Conservation (phyloP, 2,113 vertebrate species). For the Forbesichthys papilliferus region DNA sequence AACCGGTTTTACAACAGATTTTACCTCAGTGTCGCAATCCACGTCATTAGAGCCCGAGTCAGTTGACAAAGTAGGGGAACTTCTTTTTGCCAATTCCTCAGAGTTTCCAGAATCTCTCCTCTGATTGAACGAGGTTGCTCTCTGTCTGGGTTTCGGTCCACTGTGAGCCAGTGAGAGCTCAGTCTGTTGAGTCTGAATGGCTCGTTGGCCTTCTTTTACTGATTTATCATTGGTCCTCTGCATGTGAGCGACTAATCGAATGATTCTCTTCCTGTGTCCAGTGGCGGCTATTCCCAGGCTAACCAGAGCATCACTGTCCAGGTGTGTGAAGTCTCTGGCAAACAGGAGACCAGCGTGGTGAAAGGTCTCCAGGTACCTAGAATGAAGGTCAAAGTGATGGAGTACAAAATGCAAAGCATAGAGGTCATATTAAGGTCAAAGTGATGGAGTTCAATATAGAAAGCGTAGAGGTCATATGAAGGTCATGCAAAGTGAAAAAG, state of each 20-base stretch:
- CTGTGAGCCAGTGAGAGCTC: constrained; percentile 51
- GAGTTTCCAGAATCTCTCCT: constrained; percentile 12
- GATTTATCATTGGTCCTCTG: constrained; percentile 35
- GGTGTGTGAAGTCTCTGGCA: constrained; percentile 76
- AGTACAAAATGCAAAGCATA: not conserved
- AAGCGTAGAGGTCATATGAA: too few species aligned
- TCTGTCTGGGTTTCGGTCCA: constrained; percentile 51
- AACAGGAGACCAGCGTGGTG: constrained; percentile 79
- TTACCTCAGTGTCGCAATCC: not conserved
- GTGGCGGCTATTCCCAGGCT: constrained; percentile 88
- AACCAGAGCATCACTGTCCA: constrained; percentile 81
- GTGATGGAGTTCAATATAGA: too few species aligned
- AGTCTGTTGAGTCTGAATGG: constrained; percentile 33
- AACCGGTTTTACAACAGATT: constrained; percentile 74
- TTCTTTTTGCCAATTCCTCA: constrained; percentile 57
- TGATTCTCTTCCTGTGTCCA: constrained; percentile 93
- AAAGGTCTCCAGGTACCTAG: constrained; percentile 84
- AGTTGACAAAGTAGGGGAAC: constrained; percentile 46
- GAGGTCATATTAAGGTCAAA: too few species aligned
- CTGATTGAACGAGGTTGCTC: not conserved
- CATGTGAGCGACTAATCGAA: constrained; percentile 78
- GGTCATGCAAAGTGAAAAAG: too few species aligned
- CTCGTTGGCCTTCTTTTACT: constrained; percentile 19
- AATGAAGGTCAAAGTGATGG: not conserved
- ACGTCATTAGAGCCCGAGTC: constrained; percentile 23